Evolutionary conservation across 2,888 invertebrate genomes (phyloP), one percentile per base, ranked within the genome.

Genomic region (Molorchus minor): DNA sequence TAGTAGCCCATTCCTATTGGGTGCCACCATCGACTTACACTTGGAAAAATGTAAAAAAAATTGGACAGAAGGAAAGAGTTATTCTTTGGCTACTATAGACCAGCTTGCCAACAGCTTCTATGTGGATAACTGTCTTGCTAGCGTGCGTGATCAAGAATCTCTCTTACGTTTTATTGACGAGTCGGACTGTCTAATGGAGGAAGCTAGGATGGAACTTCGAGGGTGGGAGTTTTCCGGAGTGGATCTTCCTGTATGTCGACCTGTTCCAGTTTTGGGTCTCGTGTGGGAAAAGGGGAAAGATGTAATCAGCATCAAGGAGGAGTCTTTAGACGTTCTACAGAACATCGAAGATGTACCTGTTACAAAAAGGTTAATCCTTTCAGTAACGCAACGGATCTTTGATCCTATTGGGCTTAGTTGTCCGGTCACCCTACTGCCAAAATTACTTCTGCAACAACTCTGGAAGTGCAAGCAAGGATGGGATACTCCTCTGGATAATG

Each of bases 1-100:
- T 13, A 21, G 64, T 12, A 64, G 64, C 29, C 63, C 61, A n/a
- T 57, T 67, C 49, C 38, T 64, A n/a, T 35, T 67, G n/a, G 61
- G 59, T 15, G 62, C 55, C 3, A 55, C 63, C 1, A 57, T 67
- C 15, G 60, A 61, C n/a, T 49, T 60, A 36, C 51, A 68, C 43
- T 56, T 51, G 13, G 29, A 7, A 13, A 60, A 12, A 10, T 25
- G 20, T 36, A 40, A 7, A 21, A 30, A 55, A 38, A 25, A 40
- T 33, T 41, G 30, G 44, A 45, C 19, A 21, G n/a, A 20, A 7
- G 17, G 25, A 45, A 12, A 43, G n/a, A 44, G 29, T 4, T 45
- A 43, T 10, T 17, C 4, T 45, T 33, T 4, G 17, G 49, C 45
- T 8, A 46, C 21, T 29, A 47, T 30, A 3, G 33, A 44, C 10